Evolutionary conservation across 2,888 invertebrate genomes (phyloP).

Genomic region (Nowickia ferox): DNA sequence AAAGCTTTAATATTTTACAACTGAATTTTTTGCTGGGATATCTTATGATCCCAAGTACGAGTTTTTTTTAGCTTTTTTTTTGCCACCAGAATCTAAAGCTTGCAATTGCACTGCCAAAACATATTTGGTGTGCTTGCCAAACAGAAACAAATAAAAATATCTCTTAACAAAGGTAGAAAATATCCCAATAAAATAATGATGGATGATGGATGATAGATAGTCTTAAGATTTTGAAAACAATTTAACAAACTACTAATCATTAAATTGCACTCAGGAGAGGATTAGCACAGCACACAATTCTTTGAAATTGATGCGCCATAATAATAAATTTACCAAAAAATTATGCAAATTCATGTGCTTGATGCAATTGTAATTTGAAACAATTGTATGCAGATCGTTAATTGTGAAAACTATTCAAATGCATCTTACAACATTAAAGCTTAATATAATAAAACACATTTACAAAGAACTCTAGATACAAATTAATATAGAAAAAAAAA

Average conservation of each 20-base stretch:
- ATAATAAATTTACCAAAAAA: constrained; percentile 8
- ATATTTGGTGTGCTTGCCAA: not conserved
- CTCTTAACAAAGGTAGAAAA: too few relatives aligned
- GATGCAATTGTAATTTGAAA: constrained; percentile 2
- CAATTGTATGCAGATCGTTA: not conserved
- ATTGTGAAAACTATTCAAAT: not conserved
- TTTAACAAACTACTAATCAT: constrained; percentile 41
- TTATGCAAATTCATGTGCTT: constrained; percentile 6
- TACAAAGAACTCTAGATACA: not conserved
- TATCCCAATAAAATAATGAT: constrained; percentile 41
- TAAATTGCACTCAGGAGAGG: not conserved
- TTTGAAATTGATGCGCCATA: not conserved
- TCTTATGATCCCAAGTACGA: not conserved
- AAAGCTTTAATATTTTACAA: too few relatives aligned
- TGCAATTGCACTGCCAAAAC: not conserved
- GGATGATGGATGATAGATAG: constrained; percentile 26
- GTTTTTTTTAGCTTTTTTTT: not conserved
- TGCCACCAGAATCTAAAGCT: constrained; percentile 16
- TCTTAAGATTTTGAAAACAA: constrained; percentile 28
- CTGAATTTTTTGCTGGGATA: constrained; percentile 13
- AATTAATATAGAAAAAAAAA: too few relatives aligned
- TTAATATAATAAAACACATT: not conserved
- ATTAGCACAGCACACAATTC: not conserved
- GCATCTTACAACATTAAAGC: too few relatives aligned
- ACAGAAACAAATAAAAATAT: not conserved